A percentile compares a stretch with the other conserved stretches of the same genome.
These are phyloP conservation scores for Paguma larvata DNA, from an alignment of 2,797 vertebrate species.

Conservation along the genomic window DNA sequence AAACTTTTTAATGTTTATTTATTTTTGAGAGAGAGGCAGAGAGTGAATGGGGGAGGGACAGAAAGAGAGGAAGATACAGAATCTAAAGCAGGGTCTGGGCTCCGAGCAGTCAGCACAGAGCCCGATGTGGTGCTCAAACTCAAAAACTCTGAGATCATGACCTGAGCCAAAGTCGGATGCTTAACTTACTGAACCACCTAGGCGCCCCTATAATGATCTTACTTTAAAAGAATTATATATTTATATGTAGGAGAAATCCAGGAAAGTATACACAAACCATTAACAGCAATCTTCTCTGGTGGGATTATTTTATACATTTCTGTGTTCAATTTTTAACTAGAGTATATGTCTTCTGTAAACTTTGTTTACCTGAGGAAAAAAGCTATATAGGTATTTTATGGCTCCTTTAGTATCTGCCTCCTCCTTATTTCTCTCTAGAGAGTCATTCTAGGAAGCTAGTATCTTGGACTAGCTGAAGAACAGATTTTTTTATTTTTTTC, in stretches of 20 bases:
- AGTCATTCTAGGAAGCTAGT: neutral
- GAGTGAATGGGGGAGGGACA: too few species aligned
- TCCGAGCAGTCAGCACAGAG: too few species aligned
- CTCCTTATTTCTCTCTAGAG: neutral
- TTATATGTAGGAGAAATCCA: neutral
- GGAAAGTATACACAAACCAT: neutral
- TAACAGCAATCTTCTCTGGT: neutral
- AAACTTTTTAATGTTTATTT: neutral
- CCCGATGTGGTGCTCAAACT: too few species aligned
- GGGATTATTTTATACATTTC: neutral
- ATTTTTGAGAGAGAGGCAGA: too few species aligned
- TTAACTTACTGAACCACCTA: too few species aligned
- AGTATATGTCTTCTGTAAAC: neutral
- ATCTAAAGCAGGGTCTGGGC: too few species aligned
- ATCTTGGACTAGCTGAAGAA: neutral
- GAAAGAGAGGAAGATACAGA: too few species aligned
- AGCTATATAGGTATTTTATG: neutral
- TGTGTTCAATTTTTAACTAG: slow-evolving; percentile 6
- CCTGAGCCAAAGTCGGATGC: too few species aligned
- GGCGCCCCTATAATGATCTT: neutral
- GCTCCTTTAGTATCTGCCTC: neutral
- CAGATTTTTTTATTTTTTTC: neutral
- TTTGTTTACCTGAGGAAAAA: neutral
- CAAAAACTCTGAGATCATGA: too few species aligned
- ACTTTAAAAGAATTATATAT: neutral